Base-by-base conservation (phyloP, 2,797 vertebrate genomes). In the Neosilurus hyrtlii region DNA sequence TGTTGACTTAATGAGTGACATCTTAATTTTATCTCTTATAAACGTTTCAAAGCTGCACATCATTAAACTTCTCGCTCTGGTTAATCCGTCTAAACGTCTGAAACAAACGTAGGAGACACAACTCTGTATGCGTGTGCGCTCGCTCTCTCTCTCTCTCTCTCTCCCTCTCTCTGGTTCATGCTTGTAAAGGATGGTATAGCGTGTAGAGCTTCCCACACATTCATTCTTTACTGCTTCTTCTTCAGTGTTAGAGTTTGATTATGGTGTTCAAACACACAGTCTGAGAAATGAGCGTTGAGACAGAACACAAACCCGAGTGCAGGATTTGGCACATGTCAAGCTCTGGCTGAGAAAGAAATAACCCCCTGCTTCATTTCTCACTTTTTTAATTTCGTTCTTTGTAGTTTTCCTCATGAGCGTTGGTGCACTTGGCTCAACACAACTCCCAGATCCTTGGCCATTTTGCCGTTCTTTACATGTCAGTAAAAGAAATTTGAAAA, bases 51-150 rank as follows among this genome's bases (percentile, higher is more conserved):
- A 51, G n/a, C 74, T 75, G 72, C 56, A 20, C 67, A 59, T 63
- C 82, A 79, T 65, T 67, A 70, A 51, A 74, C 78, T 63, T 43
- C 79, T 63, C 67, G 26, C 20, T 18, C 59, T 22, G 49, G 9
- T 87, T 78, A 85, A 61, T 76, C 56, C 5, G 67, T 26, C 24
- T 59, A 78, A 30, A 66, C 49, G 43, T 78, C 30, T 30, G 72
- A 66, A 76, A 73, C 78, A 62, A 65, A 18, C 26, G 37, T 16
- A 57, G 54, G 82, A 86, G 70, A 54, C 77, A 75, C 63, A 75
- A 56, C 72, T 75, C 63, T 68, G 10, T 24, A 30, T 57, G 52
- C 43, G 10, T 8, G 4, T 20, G 4, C 18, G 26, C 78, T 54
- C 66, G 24, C 54, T 37, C 62, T 82, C 71, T 74, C 52, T 20